These are phyloP conservation scores for Periphyllus acericola DNA, from an alignment of 2,888 invertebrate species.

Conservation along the genomic window DNA sequence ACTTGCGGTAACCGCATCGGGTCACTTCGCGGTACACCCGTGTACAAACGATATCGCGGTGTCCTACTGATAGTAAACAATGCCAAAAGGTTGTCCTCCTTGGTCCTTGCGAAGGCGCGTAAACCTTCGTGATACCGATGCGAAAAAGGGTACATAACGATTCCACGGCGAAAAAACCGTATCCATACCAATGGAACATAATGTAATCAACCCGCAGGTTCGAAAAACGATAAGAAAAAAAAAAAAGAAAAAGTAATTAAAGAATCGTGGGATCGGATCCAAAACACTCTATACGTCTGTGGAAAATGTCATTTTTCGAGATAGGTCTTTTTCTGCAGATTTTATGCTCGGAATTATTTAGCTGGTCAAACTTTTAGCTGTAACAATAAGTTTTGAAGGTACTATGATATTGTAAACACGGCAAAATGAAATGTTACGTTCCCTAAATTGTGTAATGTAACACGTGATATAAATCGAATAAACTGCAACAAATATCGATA, in stretches of 20 bases:
- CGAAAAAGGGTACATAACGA: not conserved
- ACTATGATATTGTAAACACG: not conserved
- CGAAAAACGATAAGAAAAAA: not conserved
- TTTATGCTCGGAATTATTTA: not conserved
- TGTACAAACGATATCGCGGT: not conserved
- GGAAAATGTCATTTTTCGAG: not conserved
- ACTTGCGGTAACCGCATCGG: not conserved
- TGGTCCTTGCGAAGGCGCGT: not conserved
- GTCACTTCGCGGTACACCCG: not conserved
- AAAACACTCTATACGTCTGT: too few relatives aligned
- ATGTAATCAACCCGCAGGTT: not conserved
- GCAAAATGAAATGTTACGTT: not conserved
- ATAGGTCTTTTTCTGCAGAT: not conserved
- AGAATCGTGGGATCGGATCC: not conserved
- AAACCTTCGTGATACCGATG: not conserved
- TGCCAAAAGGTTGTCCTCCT: not conserved
- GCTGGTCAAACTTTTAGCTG: not conserved
- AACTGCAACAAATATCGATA: not conserved
- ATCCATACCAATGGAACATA: not conserved
- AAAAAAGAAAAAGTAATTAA: not conserved
- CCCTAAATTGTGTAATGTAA: not conserved
- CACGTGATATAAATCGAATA: not conserved
- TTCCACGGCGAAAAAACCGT: not conserved
- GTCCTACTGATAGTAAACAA: not conserved
- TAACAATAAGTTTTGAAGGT: not conserved